Conservation (phyloP, 2,113 vertebrate species). For the Nerophis ophidion region DNA sequence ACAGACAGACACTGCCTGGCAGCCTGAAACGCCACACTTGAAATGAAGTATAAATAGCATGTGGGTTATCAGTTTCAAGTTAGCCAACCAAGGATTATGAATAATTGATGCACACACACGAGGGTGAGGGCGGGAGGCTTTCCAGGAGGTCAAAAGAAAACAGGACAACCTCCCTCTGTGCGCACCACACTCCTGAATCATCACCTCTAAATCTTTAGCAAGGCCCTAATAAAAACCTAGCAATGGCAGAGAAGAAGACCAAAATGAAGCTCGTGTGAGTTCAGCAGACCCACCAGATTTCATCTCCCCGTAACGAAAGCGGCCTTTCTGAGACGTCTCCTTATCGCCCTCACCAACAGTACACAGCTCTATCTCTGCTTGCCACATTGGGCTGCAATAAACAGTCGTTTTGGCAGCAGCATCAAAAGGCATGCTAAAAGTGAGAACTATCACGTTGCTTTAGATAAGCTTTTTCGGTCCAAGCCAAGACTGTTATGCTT, state of each 20-base stretch:
- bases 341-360: slow-evolving; percentile 21
- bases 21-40: slow-evolving; percentile 53
- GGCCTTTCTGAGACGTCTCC: slow-evolving; percentile 9
- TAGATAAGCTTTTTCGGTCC: slow-evolving; percentile 22
- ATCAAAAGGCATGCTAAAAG: slow-evolving; percentile 31
- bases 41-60: slow-evolving; percentile 74
- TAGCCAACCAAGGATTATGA: slow-evolving; percentile 59
- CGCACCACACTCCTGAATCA: background rate
- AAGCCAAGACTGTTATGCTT: background rate
- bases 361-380: slow-evolving; percentile 25
- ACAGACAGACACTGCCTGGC: slow-evolving; percentile 37
- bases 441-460: slow-evolving; percentile 26
- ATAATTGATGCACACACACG: slow-evolving; percentile 62
- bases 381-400: slow-evolving; percentile 34
- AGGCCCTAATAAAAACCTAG: slow-evolving; percentile 16
- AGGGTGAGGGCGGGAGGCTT: slow-evolving; percentile 25
- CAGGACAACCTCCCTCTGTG: background rate
- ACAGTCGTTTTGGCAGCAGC: slow-evolving; percentile 36
- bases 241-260: slow-evolving; percentile 26
- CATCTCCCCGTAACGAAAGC: slow-evolving; percentile 12
- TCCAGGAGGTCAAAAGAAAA: slow-evolving; percentile 16
- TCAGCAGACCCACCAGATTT: slow-evolving; percentile 26
- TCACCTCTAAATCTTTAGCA: background rate
- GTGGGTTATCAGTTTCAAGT: slow-evolving; percentile 72
- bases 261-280: slow-evolving; percentile 35